Evolutionary conservation across 2,797 vertebrate species (phyloP).

Genomic region (Paedocypris micromegethes): DNA sequence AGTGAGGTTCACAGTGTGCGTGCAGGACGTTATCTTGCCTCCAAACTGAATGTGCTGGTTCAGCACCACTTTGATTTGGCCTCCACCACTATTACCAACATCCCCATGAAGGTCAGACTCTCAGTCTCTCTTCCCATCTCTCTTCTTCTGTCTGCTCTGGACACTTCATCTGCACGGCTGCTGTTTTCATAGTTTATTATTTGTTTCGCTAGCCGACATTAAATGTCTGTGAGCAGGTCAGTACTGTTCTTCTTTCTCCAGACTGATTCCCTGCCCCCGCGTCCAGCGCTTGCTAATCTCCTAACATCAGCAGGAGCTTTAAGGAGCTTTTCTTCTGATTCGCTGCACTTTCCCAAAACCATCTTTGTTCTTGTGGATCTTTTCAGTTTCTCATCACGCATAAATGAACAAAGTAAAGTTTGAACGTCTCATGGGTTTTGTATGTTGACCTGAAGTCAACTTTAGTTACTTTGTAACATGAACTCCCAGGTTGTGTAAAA

Average conservation of each 20-base stretch:
- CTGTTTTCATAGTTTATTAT: constrained; percentile 95
- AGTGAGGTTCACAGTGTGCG: constrained; percentile 97
- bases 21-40: constrained; percentile 88
- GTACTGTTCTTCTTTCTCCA: constrained; percentile 62
- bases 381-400: not conserved
- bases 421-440: no score
- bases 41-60: constrained; percentile 92
- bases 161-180: constrained; percentile 75
- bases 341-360: not conserved
- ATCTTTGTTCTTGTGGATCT: not conserved
- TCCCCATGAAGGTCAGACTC: constrained; percentile 93
- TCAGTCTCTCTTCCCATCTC: constrained; percentile 9
- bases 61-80: constrained; percentile 98
- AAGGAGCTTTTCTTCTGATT: constrained; percentile 10
- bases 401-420: no score
- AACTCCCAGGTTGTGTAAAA: no score
- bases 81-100: constrained; percentile 98
- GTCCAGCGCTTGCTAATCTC: constrained; percentile 42
- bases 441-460: not conserved
- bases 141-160: constrained; percentile 38
- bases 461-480: no score
- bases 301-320: constrained; percentile 58
- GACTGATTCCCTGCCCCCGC: constrained; percentile 41
- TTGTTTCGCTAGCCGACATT: constrained; percentile 99
- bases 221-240: constrained; percentile 99